These are phyloP conservation scores for Chondrilla cf. caribensis DNA, from an alignment of 37 sponge, comb jelly and placozoan genomes.

Conservation along the genomic window DNA sequence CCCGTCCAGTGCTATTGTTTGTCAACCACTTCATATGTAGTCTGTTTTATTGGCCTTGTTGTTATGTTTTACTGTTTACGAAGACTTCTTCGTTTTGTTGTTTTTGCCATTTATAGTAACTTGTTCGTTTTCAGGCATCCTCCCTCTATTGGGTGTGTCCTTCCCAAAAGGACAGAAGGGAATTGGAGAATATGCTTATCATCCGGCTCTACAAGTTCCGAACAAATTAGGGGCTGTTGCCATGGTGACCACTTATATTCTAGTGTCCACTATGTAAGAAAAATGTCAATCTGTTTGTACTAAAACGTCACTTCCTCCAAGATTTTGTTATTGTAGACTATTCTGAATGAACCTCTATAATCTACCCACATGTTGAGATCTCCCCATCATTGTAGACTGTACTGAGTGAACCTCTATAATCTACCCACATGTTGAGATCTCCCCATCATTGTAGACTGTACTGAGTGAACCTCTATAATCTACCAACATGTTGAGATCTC, in stretches of 20 bases:
- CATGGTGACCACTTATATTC: neutral
- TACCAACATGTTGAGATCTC: too few species aligned
- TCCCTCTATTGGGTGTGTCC: constrained; percentile 2
- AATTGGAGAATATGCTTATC: neutral
- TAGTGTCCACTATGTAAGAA: neutral
- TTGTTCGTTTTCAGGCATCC: neutral
- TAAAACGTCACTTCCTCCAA: neutral
- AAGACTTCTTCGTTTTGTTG: neutral
- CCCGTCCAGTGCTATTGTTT: neutral
- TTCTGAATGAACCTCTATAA: too few species aligned
- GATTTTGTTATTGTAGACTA: too few species aligned
- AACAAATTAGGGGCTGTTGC: neutral
- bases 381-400: too few species aligned
- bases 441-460: too few species aligned
- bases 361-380: too few species aligned
- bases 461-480: too few species aligned
- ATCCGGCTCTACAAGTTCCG: neutral
- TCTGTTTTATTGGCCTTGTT: neutral
- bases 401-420: too few species aligned
- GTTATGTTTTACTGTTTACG: neutral
- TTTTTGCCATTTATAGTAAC: neutral
- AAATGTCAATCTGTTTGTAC: neutral
- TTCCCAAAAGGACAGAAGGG: neutral
- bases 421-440: too few species aligned
- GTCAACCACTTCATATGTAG: neutral